Evolutionary conservation across 1,140 invertebrate genomes (phyloP).

Genomic region (Ceratina japonica): DNA sequence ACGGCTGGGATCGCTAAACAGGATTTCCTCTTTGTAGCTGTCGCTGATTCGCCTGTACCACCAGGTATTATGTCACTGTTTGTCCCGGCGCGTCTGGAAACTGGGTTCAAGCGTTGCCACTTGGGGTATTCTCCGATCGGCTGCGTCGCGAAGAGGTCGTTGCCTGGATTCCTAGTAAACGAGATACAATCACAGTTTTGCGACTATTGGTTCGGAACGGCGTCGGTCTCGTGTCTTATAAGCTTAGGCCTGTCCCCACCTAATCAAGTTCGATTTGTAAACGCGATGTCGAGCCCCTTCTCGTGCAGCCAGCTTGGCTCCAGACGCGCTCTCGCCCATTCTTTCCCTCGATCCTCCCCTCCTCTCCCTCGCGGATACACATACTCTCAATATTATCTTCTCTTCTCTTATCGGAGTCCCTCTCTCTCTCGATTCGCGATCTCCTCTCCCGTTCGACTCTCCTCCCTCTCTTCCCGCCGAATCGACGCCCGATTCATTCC

Average conservation of each 20-base stretch:
- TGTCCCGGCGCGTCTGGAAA: too few relatives aligned
- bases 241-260: constrained; percentile 74
- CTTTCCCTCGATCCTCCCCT: constrained; percentile 19
- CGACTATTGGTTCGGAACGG: constrained; percentile 75
- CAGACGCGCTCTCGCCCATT: constrained; percentile 62
- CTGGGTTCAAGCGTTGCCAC: too few relatives aligned
- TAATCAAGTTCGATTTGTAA: constrained; percentile 66
- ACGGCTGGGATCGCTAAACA: too few relatives aligned
- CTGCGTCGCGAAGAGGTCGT: too few relatives aligned
- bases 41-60: too few relatives aligned
- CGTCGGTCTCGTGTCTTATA: constrained; percentile 76
- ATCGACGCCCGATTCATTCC: background rate
- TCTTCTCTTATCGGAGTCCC: background rate
- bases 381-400: background rate
- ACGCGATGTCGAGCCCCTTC: constrained; percentile 73
- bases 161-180: too few relatives aligned
- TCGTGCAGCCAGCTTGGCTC: constrained; percentile 77
- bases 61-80: too few relatives aligned
- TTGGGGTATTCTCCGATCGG: background rate
- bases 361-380: background rate
- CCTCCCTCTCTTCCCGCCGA: background rate
- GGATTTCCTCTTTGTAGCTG: too few relatives aligned
- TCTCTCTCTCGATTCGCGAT: background rate
- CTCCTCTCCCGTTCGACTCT: too few relatives aligned
- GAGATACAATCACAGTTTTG: constrained; percentile 72